Evolutionary conservation across 1,140 invertebrate genomes (phyloP), one percentile per base, ranked within the genome.

Genomic region (Ooceraea biroi): DNA sequence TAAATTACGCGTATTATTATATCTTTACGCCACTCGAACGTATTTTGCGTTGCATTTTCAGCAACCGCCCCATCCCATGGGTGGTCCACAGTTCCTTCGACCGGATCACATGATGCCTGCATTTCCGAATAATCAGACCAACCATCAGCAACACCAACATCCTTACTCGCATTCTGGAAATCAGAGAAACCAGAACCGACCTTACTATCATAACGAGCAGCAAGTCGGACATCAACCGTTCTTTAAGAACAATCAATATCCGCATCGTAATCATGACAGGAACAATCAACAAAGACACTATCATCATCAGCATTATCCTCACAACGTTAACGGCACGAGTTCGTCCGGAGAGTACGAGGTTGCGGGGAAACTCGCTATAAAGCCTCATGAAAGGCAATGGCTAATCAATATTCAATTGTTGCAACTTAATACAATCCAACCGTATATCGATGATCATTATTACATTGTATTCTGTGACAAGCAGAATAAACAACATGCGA

Each of bases 391-490:
- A 90, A 99, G 99, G 91, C 98, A 98, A 83, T 98, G 98, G 98
- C 95, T 99, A 1, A 96, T 98, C 63, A 98, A 98, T 91, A 99
- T 99, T 90, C 98, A 99, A 93, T 94, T 98, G 87, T 93, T 98
- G 77, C 98, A 99, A 92, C 94, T 99, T 0, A 97, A 97, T 86
- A 97, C 97, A 0, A 97, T 97, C 61, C 97, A 97, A 48, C 97
- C 97, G 0, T 98, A 98, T 91, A 96, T 97, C 86, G 97, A 98
- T 89, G 97, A 98, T 92, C 98, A 97, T 92, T 98, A 98, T 91
- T 98, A 97, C 89, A 97, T 97, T 48, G 97, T 95, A 11, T 94
- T 92, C 80, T 92, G 91, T 77, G 93, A 95, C 74, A 90, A 92
- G 71, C 90, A 89, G 76, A 94, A 94, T 82, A 94, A 93, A 30